These are phyloP conservation scores for Crepidodera aurea DNA, from an alignment of 2,888 invertebrate species.

Conservation along the genomic window DNA sequence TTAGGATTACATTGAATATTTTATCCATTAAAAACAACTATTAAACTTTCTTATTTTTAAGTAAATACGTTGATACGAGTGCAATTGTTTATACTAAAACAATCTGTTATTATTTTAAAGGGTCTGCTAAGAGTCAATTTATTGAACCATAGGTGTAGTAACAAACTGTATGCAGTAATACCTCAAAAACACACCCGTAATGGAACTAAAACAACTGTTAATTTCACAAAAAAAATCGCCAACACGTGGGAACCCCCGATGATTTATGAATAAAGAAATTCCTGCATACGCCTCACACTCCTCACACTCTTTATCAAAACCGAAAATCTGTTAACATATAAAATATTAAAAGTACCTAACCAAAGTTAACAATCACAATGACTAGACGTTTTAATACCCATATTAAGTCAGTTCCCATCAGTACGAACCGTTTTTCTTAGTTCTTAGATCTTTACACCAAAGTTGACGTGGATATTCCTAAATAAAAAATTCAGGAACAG, in stretches of 20 bases:
- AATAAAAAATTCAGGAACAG: no score
- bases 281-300: background rate
- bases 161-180: no score
- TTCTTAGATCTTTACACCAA: conserved; percentile 2
- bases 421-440: conserved; percentile 15
- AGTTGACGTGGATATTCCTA: no score
- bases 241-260: background rate
- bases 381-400: conserved; percentile 19
- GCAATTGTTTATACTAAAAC: no score
- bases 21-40: no score
- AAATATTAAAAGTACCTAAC: conserved; percentile 9
- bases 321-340: conserved; percentile 19
- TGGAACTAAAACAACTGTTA: background rate
- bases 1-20: no score
- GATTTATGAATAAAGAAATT: conserved; percentile 1
- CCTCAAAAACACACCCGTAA: no score
- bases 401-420: conserved; percentile 22
- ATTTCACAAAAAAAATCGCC: background rate
- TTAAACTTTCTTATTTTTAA: no score
- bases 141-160: no score
- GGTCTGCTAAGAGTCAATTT: no score
- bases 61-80: no score
- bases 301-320: background rate
- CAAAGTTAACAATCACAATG: conserved; percentile 14
- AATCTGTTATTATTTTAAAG: no score